A percentile compares a stretch with the other conserved stretches of the same genome.
These are phyloP conservation scores for Caenorhabditis tropicalis DNA, from an alignment of 1,140 invertebrate genomes.

Conservation along the genomic window DNA sequence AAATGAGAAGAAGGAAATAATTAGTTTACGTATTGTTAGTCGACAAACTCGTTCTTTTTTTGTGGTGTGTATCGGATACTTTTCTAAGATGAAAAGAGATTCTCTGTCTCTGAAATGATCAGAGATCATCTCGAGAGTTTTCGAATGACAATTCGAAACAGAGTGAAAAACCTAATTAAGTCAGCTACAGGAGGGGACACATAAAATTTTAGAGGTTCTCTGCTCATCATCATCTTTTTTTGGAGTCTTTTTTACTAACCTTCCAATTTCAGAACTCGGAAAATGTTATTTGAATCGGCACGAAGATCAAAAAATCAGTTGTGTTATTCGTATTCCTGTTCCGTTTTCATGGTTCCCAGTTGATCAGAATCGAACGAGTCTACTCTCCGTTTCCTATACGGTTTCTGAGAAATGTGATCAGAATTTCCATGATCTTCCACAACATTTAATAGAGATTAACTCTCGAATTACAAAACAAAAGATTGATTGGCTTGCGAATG, in stretches of 20 bases:
- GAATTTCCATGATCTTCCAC: conserved; percentile 52
- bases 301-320: conserved; percentile 42
- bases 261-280: conserved; percentile 39
- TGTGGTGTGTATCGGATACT: neutral
- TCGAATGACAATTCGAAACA: neutral
- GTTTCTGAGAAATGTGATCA: conserved; percentile 43
- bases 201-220: conserved; percentile 17
- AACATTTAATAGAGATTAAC: conserved; percentile 42
- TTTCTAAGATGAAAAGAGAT: neutral
- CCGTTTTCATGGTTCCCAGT: conserved; percentile 56
- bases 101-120: neutral
- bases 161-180: conserved; percentile 25
- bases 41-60: neutral
- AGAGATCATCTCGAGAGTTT: neutral
- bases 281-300: conserved; percentile 51
- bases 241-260: too few species aligned
- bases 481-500: conserved; percentile 41
- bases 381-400: conserved; percentile 47
- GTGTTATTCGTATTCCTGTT: conserved; percentile 56
- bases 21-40: neutral
- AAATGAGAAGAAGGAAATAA: conserved; percentile 11
- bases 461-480: conserved; percentile 47
- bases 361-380: conserved; percentile 50
- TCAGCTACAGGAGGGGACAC: neutral
- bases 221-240: neutral